A percentile compares a stretch with the other conserved stretches of the same genome.
These are phyloP conservation scores for Iphiclides podalirius DNA, from an alignment of 2,888 invertebrate species.

Conservation along the genomic window DNA sequence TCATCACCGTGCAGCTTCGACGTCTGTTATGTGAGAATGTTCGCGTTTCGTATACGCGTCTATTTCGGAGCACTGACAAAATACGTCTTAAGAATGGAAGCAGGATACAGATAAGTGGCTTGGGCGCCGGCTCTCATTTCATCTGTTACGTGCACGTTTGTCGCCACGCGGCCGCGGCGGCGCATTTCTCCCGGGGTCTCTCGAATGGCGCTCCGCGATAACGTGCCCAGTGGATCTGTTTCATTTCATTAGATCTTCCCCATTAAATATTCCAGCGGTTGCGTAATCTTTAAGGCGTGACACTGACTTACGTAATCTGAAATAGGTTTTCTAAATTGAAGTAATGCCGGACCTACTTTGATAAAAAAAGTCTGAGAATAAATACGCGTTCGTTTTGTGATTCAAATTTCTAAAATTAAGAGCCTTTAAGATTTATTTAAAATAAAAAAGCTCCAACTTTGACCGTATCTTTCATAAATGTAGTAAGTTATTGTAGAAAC, in stretches of 20 bases:
- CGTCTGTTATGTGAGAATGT: conserved; percentile 11
- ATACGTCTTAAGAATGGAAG: conserved; percentile 60
- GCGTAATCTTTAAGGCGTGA: neutral
- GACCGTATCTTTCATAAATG: too few species aligned
- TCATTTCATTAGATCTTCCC: conserved; percentile 23
- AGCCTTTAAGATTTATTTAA: too few species aligned
- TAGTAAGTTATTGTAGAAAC: too few species aligned
- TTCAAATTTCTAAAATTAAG: too few species aligned
- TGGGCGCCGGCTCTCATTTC: conserved; percentile 68
- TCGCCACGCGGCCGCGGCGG: conserved; percentile 45
- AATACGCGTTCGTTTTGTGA: too few species aligned
- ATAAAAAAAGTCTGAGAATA: too few species aligned
- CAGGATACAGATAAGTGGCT: conserved; percentile 70
- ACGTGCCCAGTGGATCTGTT: conserved; percentile 29
- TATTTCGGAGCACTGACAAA: conserved; percentile 74
- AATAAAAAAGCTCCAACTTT: too few species aligned
- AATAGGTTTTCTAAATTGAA: too few species aligned
- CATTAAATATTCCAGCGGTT: neutral
- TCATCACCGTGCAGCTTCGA: too few species aligned
- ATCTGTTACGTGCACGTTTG: conserved; percentile 57
- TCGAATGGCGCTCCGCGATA: conserved; percentile 34
- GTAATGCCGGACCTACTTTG: too few species aligned
- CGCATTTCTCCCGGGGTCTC: conserved; percentile 45
- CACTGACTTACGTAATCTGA: too few species aligned
- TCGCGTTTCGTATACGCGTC: conserved; percentile 41